phyloP scores from a whole-genome alignment of 2,113 vertebrate species.

The Prionailurus bengalensis region DNA sequence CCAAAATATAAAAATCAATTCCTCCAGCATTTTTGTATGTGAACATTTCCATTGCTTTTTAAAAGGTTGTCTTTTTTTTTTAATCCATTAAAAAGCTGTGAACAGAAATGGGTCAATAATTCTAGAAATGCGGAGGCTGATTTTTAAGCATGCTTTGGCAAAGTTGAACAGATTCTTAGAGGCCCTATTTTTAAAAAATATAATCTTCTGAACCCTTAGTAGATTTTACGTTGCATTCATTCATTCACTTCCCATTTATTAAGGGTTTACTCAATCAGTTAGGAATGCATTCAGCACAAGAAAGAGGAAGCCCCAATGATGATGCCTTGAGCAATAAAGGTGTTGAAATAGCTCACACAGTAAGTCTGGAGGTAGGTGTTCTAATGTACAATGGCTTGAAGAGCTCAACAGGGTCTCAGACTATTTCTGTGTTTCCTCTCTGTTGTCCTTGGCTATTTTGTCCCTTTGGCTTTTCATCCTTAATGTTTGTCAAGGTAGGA shows the following conservation, averaged over 20 bases:
- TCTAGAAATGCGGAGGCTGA: constrained; percentile 29
- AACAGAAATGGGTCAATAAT: constrained; percentile 56
- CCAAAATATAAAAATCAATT: constrained; percentile 22
- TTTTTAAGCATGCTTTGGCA: constrained; percentile 50
- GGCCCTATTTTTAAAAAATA: constrained; percentile 11
- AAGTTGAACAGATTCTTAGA: constrained; percentile 53
- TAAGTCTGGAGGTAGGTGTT: not conserved
- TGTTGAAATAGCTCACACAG: not conserved
- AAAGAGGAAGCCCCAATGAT: not conserved
- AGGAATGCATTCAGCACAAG: not conserved
- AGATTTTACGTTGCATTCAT: constrained; percentile 38
- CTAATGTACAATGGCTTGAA: not conserved
- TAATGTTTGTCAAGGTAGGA: not conserved
- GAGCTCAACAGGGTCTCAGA: not conserved
- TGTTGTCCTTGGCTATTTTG: not conserved
- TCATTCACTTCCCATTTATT: not conserved
- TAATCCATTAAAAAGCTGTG: constrained; percentile 21
- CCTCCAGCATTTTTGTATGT: constrained; percentile 1
- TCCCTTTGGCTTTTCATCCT: not conserved
- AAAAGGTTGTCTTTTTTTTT: not conserved
- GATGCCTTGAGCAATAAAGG: not conserved
- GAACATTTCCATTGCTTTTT: constrained; percentile 42
- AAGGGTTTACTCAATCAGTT: not conserved
- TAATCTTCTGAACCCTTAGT: not conserved
- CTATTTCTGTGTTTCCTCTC: not conserved